These are phyloP conservation scores for Coenonympha arcania DNA, from an alignment of 2,888 invertebrate species.

Conservation along the genomic window DNA sequence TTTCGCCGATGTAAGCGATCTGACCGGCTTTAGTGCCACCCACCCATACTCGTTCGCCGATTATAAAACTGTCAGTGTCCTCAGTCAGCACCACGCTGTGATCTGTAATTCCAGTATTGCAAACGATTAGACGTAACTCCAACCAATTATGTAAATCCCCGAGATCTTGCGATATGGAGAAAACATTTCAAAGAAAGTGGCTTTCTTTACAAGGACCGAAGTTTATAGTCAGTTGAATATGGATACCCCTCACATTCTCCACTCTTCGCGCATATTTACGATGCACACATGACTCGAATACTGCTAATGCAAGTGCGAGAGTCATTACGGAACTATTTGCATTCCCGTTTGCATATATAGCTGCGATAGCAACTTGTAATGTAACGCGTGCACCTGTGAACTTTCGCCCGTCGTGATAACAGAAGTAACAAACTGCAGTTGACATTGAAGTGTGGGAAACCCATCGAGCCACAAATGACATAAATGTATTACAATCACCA, in stretches of 20 bases:
- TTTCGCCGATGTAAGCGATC: constrained; percentile 95
- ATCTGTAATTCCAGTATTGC: constrained; percentile 72
- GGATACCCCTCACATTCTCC: constrained; percentile 44
- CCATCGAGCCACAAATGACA: constrained; percentile 35
- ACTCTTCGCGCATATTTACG: constrained; percentile 47
- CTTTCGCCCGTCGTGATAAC: constrained; percentile 47
- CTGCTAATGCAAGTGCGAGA: constrained; percentile 61
- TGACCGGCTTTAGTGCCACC: constrained; percentile 92
- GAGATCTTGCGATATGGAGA: constrained; percentile 20
- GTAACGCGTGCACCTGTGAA: constrained; percentile 35
- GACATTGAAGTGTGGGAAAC: constrained; percentile 41
- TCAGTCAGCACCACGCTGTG: constrained; percentile 87
- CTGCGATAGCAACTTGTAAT: constrained; percentile 38
- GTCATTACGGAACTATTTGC: constrained; percentile 51
- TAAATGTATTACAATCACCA: constrained; percentile 37
- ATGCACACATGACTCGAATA: constrained; percentile 55
- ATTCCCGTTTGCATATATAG: constrained; percentile 55
- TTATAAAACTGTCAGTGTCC: constrained; percentile 95
- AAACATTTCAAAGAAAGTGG: constrained; percentile 30
- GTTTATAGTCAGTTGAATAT: constrained; percentile 48
- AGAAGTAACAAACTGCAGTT: constrained; percentile 66
- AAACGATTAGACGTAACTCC: constrained; percentile 17
- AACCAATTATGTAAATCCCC: constrained; percentile 15
- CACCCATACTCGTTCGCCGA: constrained; percentile 96
- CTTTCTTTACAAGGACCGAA: constrained; percentile 35